phyloP scores from a whole-genome alignment of 2,797 vertebrate species.

The Sparus aurata region DNA sequence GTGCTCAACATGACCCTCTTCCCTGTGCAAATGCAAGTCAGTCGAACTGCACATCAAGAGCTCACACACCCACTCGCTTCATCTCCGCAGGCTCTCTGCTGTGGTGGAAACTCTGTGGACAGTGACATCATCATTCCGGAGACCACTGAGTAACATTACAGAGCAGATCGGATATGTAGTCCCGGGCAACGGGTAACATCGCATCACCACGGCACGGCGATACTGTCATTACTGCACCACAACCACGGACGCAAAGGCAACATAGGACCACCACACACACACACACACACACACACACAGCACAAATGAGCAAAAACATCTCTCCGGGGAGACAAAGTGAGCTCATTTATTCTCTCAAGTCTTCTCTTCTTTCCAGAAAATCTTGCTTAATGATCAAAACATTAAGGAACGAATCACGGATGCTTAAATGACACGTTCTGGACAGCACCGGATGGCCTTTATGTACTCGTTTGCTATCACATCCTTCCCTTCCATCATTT shows the following conservation, averaged over 20 bases:
- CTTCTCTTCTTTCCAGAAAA: conserved; percentile 5
- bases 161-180: conserved; percentile 55
- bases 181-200: conserved; percentile 46
- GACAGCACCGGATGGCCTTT: conserved; percentile 9
- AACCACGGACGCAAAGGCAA: conserved; percentile 14
- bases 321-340: not conserved
- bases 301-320: conserved; percentile 5
- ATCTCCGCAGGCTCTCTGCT: conserved; percentile 52
- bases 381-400: conserved; percentile 32
- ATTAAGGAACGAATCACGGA: conserved; percentile 13
- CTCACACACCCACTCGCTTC: conserved; percentile 42
- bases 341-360: conserved; percentile 5
- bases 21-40: conserved; percentile 62
- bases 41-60: conserved; percentile 39
- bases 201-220: conserved; percentile 21
- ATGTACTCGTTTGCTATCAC: conserved; percentile 27
- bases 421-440: conserved; percentile 10
- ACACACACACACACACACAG: conserved; percentile 6
- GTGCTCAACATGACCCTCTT: conserved; percentile 46
- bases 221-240: conserved; percentile 39
- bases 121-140: conserved; percentile 72
- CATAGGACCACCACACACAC: not conserved
- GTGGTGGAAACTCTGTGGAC: conserved; percentile 69
- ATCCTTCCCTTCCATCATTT: conserved; percentile 38
- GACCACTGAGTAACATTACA: conserved; percentile 56